phyloP scores from a whole-genome alignment of 2,113 vertebrate species.

The Pseudolaguvia tuberculata region DNA sequence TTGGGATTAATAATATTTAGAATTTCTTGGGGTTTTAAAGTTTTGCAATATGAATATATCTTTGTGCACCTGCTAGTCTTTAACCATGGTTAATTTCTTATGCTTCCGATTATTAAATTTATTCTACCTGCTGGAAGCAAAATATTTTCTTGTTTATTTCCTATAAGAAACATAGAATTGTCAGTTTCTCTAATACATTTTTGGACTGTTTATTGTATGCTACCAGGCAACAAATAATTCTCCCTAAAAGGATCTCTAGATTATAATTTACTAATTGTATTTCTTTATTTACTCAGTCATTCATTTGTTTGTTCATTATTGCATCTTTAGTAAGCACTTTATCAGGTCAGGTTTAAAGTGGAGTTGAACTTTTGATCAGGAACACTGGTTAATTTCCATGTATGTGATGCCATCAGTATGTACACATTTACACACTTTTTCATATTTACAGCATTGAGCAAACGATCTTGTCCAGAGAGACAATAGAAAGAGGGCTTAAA shows the following conservation, averaged over 20 bases:
- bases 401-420: neutral
- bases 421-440: neutral
- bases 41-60: neutral
- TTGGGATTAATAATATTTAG: neutral
- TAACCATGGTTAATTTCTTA: neutral
- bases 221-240: neutral
- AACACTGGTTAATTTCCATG: neutral
- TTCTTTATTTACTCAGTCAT: neutral
- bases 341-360: neutral
- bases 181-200: neutral
- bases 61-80: neutral
- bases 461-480: too few species aligned
- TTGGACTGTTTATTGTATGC: neutral
- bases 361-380: neutral
- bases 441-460: too few species aligned
- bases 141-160: neutral
- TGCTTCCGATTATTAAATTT: neutral
- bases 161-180: neutral
- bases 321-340: neutral
- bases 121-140: neutral
- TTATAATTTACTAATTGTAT: too few species aligned
- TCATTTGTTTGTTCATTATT: neutral
- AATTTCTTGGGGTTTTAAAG: neutral
- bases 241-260: neutral
- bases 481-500: too few species aligned